These are phyloP conservation scores for Drosophila ochracea DNA, from an alignment of 2,888 invertebrate species.

Conservation along the genomic window DNA sequence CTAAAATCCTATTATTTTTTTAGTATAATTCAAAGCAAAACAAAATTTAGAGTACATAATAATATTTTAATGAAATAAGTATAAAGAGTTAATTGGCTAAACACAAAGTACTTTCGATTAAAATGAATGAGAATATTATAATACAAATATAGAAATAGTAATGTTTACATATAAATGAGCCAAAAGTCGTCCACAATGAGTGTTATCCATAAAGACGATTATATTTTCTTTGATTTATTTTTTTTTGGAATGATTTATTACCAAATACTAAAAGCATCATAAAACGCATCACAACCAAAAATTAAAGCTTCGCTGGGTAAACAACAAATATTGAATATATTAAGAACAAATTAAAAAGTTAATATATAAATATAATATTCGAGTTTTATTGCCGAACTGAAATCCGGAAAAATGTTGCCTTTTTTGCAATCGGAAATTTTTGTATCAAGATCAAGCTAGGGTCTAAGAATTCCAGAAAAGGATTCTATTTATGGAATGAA, in stretches of 20 bases:
- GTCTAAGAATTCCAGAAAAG: neutral
- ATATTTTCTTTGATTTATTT: neutral
- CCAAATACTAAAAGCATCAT: neutral
- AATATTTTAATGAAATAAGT: neutral
- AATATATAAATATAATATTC: neutral
- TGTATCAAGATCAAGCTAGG: neutral
- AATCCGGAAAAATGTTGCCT: neutral
- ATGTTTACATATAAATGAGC: neutral
- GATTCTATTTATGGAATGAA: neutral
- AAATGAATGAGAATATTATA: neutral
- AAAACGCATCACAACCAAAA: neutral
- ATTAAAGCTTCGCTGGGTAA: neutral
- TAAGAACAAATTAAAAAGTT: neutral
- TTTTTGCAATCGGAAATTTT: neutral
- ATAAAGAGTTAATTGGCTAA: neutral
- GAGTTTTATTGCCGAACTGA: neutral
- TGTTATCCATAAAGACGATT: neutral
- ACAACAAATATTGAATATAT: neutral
- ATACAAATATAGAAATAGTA: neutral
- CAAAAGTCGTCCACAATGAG: neutral
- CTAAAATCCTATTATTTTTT: neutral
- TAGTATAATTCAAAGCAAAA: neutral
- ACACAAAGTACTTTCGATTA: fast-evolving
- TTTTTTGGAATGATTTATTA: too few species aligned
- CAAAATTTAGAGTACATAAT: neutral